phyloP scores from a whole-genome alignment of 2,888 invertebrate species.

The Phasia obesa region DNA sequence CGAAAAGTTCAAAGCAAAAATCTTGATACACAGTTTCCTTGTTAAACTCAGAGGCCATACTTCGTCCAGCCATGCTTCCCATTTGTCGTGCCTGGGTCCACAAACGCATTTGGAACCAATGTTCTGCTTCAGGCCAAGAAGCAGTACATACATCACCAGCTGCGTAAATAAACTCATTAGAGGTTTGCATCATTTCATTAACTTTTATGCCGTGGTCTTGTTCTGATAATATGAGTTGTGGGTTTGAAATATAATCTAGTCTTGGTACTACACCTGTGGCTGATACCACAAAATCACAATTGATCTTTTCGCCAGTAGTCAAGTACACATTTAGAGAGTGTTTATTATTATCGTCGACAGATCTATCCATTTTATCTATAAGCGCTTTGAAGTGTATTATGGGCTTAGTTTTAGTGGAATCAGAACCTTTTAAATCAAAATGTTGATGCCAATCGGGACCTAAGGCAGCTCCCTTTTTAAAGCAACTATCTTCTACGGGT shows the following conservation, averaged over 20 bases:
- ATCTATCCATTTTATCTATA: constrained; percentile 77
- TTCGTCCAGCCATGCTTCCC: constrained; percentile 96
- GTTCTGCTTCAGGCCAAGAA: constrained; percentile 89
- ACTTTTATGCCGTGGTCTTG: constrained; percentile 96
- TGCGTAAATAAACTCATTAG: constrained; percentile 90
- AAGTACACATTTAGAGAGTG: constrained; percentile 90
- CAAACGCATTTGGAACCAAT: constrained; percentile 97
- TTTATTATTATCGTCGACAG: constrained; percentile 78
- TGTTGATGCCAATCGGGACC: constrained; percentile 98
- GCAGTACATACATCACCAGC: constrained; percentile 97
- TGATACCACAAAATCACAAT: constrained; percentile 95
- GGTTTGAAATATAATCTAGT: constrained; percentile 84
- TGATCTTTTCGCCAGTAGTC: constrained; percentile 86
- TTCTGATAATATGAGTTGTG: constrained; percentile 82
- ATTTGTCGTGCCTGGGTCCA: constrained; percentile 99
- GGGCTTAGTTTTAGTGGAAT: constrained; percentile 74
- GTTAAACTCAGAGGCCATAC: constrained; percentile 87
- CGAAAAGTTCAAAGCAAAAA: constrained; percentile 98
- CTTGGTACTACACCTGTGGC: constrained; percentile 96
- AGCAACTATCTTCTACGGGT: constrained; percentile 68
- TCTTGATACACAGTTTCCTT: constrained; percentile 90
- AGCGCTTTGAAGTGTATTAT: constrained; percentile 86
- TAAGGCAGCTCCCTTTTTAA: constrained; percentile 91
- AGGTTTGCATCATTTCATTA: constrained; percentile 93
- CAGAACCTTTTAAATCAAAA: constrained; percentile 83